These are phyloP conservation scores for Lottia gigantea DNA, from an alignment of 2,888 invertebrate species.

Conservation along the genomic window DNA sequence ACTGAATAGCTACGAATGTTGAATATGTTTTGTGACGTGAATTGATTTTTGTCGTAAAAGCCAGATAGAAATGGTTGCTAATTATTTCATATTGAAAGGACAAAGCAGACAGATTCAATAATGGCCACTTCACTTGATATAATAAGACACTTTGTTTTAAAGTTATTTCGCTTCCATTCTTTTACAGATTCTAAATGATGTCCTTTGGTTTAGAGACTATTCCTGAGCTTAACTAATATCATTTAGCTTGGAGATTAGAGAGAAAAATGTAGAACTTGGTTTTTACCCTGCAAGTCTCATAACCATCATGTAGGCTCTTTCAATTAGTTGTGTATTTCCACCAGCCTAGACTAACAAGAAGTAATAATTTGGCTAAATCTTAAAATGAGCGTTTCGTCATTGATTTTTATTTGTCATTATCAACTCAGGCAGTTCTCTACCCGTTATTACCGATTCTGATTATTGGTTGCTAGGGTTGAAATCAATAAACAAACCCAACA, in stretches of 20 bases:
- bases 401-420: slow-evolving; percentile 36
- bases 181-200: too few species aligned
- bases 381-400: slow-evolving; percentile 37
- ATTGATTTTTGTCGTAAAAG: too few species aligned
- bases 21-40: too few species aligned
- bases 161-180: not conserved
- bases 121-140: slow-evolving; percentile 2
- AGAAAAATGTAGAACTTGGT: not conserved
- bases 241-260: not conserved
- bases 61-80: not conserved
- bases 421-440: slow-evolving; percentile 24
- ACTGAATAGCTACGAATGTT: not conserved
- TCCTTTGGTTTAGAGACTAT: too few species aligned
- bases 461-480: slow-evolving; percentile 38
- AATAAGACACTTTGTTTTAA: slow-evolving; percentile 8
- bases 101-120: not conserved
- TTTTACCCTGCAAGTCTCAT: not conserved
- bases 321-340: slow-evolving; percentile 11
- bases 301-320: slow-evolving; percentile 1
- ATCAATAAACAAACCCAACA: slow-evolving; percentile 35
- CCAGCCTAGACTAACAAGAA: slow-evolving; percentile 14
- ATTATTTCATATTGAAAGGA: slow-evolving; percentile 9
- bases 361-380: slow-evolving; percentile 25
- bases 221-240: too few species aligned
- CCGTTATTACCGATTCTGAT: slow-evolving; percentile 26